Conservation (phyloP, 2,797 vertebrate genomes). For the Alca torda region DNA sequence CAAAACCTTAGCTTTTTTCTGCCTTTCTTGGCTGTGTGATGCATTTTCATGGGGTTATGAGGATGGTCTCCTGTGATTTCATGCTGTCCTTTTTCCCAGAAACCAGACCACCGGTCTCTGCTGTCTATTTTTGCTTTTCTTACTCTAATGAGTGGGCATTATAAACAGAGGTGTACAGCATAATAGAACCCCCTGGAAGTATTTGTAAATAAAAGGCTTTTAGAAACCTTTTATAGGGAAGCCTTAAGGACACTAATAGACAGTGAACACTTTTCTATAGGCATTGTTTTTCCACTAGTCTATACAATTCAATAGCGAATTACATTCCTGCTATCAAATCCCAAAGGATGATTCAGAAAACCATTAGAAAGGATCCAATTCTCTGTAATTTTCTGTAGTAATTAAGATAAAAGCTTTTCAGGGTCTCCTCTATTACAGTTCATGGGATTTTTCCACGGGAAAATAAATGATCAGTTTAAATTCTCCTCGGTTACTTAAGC, state of each 20-base stretch:
- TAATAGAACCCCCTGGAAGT: neutral
- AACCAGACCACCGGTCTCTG: neutral
- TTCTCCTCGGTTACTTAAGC: conserved; percentile 14
- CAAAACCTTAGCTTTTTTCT: neutral
- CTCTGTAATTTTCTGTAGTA: conserved; percentile 56
- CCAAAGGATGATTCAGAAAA: conserved; percentile 43
- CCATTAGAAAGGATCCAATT: conserved; percentile 55
- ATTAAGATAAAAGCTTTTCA: conserved; percentile 64
- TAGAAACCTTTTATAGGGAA: conserved; percentile 17
- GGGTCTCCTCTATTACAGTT: conserved; percentile 28
- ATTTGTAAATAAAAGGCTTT: conserved; percentile 42
- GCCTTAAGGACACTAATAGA: conserved; percentile 12
- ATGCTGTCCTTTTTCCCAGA: neutral
- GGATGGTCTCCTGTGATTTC: neutral
- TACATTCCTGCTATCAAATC: conserved; percentile 48
- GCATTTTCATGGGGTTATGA: neutral
- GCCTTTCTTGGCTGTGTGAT: neutral
- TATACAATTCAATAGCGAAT: conserved; percentile 22
- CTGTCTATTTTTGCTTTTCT: neutral
- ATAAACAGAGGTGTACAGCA: conserved; percentile 1
- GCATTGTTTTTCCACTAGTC: conserved; percentile 27
- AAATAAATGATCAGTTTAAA: conserved; percentile 46
- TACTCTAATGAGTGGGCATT: neutral
- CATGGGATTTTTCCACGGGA: conserved; percentile 31
- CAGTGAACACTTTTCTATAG: conserved; percentile 20